phyloP scores from a whole-genome alignment of 2,797 vertebrate genomes.

The Halcyon chelicuti region DNA sequence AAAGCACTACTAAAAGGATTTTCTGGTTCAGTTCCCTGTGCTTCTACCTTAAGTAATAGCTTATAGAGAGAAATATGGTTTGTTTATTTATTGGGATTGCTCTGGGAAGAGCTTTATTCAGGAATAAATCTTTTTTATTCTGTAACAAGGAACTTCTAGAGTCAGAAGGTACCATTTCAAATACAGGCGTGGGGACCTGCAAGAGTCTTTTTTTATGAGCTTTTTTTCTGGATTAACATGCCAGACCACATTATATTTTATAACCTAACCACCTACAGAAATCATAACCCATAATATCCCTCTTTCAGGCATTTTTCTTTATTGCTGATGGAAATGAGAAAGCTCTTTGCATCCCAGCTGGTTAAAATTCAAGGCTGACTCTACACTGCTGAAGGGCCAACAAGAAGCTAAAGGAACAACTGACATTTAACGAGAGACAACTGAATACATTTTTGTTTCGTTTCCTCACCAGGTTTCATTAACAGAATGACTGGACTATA shows the following conservation, averaged over 20 bases:
- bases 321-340: neutral
- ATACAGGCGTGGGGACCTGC: neutral
- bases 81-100: neutral
- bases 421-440: slow-evolving; percentile 8
- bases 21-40: neutral
- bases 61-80: neutral
- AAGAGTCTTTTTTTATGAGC: neutral
- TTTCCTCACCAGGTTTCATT: neutral
- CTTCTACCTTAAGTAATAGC: neutral
- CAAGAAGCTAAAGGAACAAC: neutral
- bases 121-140: neutral
- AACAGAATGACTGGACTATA: neutral
- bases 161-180: neutral
- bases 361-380: neutral
- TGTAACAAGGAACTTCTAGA: neutral
- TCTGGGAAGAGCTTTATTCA: neutral
- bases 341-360: neutral
- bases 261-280: neutral
- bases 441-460: neutral
- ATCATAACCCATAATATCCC: neutral
- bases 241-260: neutral
- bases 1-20: neutral
- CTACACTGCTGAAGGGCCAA: neutral
- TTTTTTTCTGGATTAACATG: neutral
- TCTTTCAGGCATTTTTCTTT: neutral